Conservation (phyloP, 2,797 vertebrate species). For the Sternarchorhynchus goeldii region DNA sequence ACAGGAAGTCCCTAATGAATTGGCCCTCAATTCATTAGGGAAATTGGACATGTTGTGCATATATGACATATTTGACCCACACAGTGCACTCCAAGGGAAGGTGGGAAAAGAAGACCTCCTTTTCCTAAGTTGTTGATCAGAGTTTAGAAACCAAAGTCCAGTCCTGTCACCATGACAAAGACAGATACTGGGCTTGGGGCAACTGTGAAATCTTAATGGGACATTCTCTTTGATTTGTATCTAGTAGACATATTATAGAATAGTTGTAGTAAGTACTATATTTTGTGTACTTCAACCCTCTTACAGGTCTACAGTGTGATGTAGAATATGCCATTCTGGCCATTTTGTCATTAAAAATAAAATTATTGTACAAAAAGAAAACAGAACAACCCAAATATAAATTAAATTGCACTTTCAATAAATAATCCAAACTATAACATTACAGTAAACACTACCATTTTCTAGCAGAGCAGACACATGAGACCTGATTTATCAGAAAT, state of each 20-base stretch:
- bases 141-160: conserved; percentile 34
- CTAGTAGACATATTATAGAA: neutral
- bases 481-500: neutral
- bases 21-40: neutral
- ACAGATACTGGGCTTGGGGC: conserved; percentile 1
- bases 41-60: conserved; percentile 6
- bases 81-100: conserved; percentile 41
- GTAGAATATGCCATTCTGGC: conserved; percentile 14
- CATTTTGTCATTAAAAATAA: conserved; percentile 22
- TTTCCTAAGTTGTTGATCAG: conserved; percentile 37
- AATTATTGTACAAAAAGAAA: neutral
- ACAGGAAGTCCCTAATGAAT: conserved; percentile 9
- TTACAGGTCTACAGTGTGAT: neutral
- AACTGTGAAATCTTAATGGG: neutral
- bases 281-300: neutral
- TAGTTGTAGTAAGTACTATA: neutral
- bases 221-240: conserved; percentile 3
- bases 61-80: conserved; percentile 26
- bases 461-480: neutral
- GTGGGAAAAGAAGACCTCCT: conserved; percentile 24
- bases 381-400: neutral
- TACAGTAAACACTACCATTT: conserved; percentile 3
- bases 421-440: neutral
- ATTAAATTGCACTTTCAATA: neutral
- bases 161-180: conserved; percentile 17